Base-by-base conservation (phyloP, 2,888 invertebrate genomes). In the Allolobophora icterica region DNA sequence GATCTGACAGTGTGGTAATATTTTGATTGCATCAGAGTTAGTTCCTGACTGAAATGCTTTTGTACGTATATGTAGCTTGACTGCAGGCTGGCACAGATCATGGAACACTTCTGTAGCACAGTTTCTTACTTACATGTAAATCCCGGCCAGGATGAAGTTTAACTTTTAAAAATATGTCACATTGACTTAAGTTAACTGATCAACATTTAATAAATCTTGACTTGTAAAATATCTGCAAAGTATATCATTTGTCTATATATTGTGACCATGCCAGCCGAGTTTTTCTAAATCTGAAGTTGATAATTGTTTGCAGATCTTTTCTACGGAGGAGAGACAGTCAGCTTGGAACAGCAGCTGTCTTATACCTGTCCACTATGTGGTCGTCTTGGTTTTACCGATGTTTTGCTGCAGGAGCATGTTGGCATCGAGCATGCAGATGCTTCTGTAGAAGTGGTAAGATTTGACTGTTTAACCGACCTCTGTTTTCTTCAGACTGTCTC, bases 321-420 rank as follows among this genome's bases (percentile, higher is more conserved):
- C 34, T 52, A 90, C 35, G 90, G 90, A 33, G 90, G 90, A n/a
- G 90, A 90, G 33, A 84, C 90, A 17, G 19, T 84, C 38, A 84
- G 90, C 40, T 33, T 84, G 35, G 90, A 90, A 24, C 90, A 83
- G 95, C 98, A 98, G 95, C 98, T 98, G 96, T 97, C 99, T 93
- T 98, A 98, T 96, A 98, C 99, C 93, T 99, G 99, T 96, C 99
- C 99, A 89, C 98, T 98, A 96, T 99, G 99, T 96, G 98, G 98
- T 94, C 97, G 97, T 94, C 98, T 98, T 97, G 99, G 99, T 91
- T 98, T 98, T 95, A 98, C 98, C 92, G 98, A 99, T 96, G 96
- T 97, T 89, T 97, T 98, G 90, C 96, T 99, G 92, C 97, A 98
- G 96, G 96, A 95, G 91, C 96, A 96, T 94, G 95, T 96, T 33